Base-by-base conservation (phyloP, 2,113 vertebrate species). In the Rhadina sibilatrix region DNA sequence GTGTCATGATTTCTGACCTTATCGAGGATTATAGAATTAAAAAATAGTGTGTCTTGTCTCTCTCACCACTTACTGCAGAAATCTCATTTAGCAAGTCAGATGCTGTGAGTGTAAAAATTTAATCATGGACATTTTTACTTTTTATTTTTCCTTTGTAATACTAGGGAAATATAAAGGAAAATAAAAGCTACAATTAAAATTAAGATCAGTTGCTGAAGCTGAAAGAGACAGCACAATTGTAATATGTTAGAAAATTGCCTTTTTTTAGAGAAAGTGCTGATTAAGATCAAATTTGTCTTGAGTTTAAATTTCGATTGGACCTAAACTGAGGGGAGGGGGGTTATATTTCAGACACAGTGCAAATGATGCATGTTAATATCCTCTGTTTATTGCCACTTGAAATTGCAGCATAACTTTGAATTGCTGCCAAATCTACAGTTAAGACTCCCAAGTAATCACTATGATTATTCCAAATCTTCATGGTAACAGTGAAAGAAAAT, bases 321-420 rank as follows among this genome's bases (percentile, higher is more conserved):
- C 31, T 93, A 83, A 90, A 88, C 88, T 83, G 89, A 81, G 64
- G 54, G 90, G 92, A 83, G 56, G 64, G 22, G 64, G 28, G 17
- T 83, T 94, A 31, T 94, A 46, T 90, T 96, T 96, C 90, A 96
- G 85, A 83, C 37, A 70, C 42, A 56, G 68, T 75, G 77, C 42
- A 95, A 91, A 91, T 93, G 91, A 94, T 95, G 91, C 82, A 91
- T 79, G 75, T 68, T 94, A 97, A 96, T 95, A 56, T 94, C 63
- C 50, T 80, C 57, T 93, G 91, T 93, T 96, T 95, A 96, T 96
- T 96, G 81, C 89, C 84, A 94, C 95, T 96, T 90, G 91, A 91
- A 95, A 95, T 91, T 96, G 80, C 84, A 94, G 87, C 70, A 83
- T 37, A n/a, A 84, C 65, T 96, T 93, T 96, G 94, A 96, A 89